Percentiles rank a stretch among this genome's conserved stretches.
Conservation (phyloP, 2,888 invertebrate genomes). For the Octonoba sinensis region DNA sequence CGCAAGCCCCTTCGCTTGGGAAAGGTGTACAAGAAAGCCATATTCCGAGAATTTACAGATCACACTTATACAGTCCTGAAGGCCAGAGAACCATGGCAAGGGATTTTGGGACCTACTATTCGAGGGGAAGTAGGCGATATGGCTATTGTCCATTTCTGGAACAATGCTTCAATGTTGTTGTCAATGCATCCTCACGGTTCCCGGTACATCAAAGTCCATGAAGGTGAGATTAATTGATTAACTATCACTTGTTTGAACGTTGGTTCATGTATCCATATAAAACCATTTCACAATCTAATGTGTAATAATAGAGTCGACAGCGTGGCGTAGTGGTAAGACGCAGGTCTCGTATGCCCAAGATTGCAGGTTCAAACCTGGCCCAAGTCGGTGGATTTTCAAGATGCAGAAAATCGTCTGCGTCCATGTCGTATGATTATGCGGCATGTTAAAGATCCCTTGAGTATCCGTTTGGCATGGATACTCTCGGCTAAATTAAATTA, state of each 20-base stretch:
- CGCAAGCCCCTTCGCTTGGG: slow-evolving; percentile 56
- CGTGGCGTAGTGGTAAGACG: too few relatives aligned
- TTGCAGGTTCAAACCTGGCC: too few relatives aligned
- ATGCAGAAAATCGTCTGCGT: too few relatives aligned
- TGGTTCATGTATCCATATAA: background rate
- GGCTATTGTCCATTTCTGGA: slow-evolving; percentile 63
- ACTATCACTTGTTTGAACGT: background rate
- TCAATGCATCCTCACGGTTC: slow-evolving; percentile 66
- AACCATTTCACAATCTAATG: too few relatives aligned
- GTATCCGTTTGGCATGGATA: too few relatives aligned
- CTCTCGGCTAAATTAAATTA: too few relatives aligned
- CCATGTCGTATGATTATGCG: too few relatives aligned
- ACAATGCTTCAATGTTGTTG: slow-evolving; percentile 63
- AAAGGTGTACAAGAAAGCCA: slow-evolving; percentile 64
- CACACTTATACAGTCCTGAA: slow-evolving; percentile 56
- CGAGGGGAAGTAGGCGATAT: slow-evolving; percentile 68
- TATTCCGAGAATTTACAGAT: slow-evolving; percentile 65
- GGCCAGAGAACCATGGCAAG: slow-evolving; percentile 56
- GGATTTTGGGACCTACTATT: slow-evolving; percentile 68
- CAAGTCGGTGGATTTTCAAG: too few relatives aligned
- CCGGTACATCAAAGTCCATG: slow-evolving; percentile 63
- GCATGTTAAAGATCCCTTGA: too few relatives aligned
- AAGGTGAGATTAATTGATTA: slow-evolving; percentile 49
- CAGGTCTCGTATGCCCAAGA: too few relatives aligned
- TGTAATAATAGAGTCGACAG: too few relatives aligned